A percentile compares a stretch with the other conserved stretches of the same genome.
phyloP scores from a whole-genome alignment of 2,888 invertebrate genomes.

The Ferrisia virgata region DNA sequence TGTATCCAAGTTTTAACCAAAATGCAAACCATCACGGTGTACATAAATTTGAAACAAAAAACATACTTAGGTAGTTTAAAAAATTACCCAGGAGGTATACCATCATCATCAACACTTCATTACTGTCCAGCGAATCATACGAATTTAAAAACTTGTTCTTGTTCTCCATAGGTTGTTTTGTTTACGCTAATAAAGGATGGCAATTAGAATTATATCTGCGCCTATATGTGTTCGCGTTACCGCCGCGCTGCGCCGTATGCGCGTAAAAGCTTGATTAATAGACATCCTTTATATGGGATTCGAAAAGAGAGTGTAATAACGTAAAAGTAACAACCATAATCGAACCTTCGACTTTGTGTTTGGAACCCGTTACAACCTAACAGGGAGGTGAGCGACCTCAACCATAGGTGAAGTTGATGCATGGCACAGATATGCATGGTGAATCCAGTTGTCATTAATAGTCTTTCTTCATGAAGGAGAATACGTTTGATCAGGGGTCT shows the following conservation, averaged over 20 bases:
- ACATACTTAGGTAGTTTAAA: background rate
- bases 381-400: conserved; percentile 28
- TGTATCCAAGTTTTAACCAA: background rate
- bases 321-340: conserved; percentile 17
- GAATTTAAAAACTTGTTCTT: conserved; percentile 20
- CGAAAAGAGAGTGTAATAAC: background rate
- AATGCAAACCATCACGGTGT: background rate
- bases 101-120: conserved; percentile 24
- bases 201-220: conserved; percentile 8
- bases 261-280: conserved; percentile 24
- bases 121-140: background rate
- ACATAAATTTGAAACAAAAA: background rate
- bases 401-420: conserved; percentile 17
- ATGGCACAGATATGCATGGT: conserved; percentile 8
- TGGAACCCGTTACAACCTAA: conserved; percentile 32
- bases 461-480: background rate
- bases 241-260: background rate
- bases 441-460: conserved; percentile 30
- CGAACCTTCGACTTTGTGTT: background rate
- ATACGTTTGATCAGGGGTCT: background rate
- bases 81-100: background rate
- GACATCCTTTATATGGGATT: conserved; percentile 14
- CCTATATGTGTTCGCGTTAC: background rate
- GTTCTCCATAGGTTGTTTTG: background rate
- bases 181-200: conserved; percentile 19